Evolutionary conservation across 2,797 vertebrate genomes (phyloP), one percentile per base, ranked within the genome.

Genomic region (Enteromius mattozi): DNA sequence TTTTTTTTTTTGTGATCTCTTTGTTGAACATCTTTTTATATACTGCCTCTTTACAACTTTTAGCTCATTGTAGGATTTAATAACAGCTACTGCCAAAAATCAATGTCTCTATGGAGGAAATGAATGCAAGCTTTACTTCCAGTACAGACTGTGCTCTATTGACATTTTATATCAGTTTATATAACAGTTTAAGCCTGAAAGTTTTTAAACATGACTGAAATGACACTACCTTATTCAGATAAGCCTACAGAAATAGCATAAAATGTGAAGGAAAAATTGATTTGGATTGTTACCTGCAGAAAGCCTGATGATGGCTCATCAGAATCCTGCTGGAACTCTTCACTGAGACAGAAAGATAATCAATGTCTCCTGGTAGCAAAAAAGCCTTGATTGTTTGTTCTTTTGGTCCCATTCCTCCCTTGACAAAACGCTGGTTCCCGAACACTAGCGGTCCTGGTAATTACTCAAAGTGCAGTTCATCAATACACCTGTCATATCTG

Each of bases 301-400:
- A 70, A 66, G 27, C 42, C 45, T 35, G 66, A 42, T 27, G 79
- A 81, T 51, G 66, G 14, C 51, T 70, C 33, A 37, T 71, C 47
- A 81, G n/a, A 71, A 59, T 35, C 21, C 47, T 80, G 79, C 80
- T 49, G 40, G 27, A 61, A 42, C 27, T 63, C 27, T 42, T 74
- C 40, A 74, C 47, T 61, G 17, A 82, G 54, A 61, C 47, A 45
- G 69, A 82, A 47, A 74, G 19, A n/a, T 72, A 82, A 82, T 82
- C 80, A 47, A 74, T 63, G 40, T 47, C 56, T 63, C 27, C 70
- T 72, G 21, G 69, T 63, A 56, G 27, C 51, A 82, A 82, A 82
- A 35, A 33, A 80, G 45, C 42, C 30, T 66, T 16, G 61, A 66
- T 47, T 51, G 63, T 68, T 81, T 70, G 47, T 69, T 56, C 47